These are phyloP conservation scores for Bubalus kerabau DNA, from an alignment of 2,113 vertebrate species.

Conservation along the genomic window DNA sequence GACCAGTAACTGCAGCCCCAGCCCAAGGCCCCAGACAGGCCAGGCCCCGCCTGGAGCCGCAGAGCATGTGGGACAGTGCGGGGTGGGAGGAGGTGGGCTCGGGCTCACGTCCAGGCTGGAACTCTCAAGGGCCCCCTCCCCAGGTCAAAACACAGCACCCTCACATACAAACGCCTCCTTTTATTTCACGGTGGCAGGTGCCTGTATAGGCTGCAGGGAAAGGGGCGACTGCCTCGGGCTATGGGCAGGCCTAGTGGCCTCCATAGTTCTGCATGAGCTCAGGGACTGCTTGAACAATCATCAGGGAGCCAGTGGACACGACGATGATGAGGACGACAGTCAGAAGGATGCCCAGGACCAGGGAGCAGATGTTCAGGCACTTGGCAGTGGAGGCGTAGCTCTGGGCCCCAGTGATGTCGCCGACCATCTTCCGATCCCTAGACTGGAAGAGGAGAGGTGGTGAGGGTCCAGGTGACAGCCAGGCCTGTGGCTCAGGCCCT, in stretches of 20 bases:
- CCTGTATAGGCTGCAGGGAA: no score
- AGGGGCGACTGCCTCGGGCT: not conserved
- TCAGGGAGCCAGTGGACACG: not conserved
- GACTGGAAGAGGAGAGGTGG: constrained; percentile 76
- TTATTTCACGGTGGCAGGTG: not conserved
- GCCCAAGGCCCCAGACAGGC: not conserved
- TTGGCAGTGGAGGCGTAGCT: constrained; percentile 88
- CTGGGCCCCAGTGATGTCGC: constrained; percentile 86
- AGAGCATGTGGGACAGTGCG: not conserved
- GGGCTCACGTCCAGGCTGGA: not conserved
- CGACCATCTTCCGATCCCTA: constrained; percentile 88
- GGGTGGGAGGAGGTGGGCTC: not conserved
- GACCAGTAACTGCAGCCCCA: not conserved
- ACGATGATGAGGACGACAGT: fast-evolving
- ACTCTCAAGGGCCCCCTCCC: not conserved
- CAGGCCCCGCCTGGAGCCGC: not conserved
- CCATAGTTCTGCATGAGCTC: fast-evolving
- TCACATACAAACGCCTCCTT: not conserved
- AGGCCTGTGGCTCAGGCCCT: not conserved
- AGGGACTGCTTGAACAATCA: not conserved
- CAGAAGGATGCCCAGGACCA: constrained; percentile 78
- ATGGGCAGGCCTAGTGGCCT: not conserved
- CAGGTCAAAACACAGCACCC: not conserved
- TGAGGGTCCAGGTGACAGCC: no score
- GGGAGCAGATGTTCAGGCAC: constrained; percentile 91